Conservation (phyloP, 2,113 vertebrate species). For the Calypte anna region DNA sequence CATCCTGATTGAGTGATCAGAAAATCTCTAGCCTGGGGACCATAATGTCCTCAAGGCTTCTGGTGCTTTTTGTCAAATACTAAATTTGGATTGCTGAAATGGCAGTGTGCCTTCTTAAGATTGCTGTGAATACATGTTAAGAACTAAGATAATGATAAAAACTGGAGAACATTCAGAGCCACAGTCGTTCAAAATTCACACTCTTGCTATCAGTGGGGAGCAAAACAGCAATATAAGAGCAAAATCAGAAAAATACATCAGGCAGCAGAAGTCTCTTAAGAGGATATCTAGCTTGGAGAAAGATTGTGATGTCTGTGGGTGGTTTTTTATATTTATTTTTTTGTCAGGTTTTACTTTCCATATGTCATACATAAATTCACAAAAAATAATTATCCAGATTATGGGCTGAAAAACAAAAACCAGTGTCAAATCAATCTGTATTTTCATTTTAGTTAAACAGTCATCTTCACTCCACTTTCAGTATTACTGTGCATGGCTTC, state of each 20-base stretch:
- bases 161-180: background rate
- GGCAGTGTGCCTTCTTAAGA: background rate
- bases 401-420: background rate
- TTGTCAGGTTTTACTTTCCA: background rate
- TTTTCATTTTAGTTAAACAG: background rate
- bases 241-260: background rate
- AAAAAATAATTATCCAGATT: background rate
- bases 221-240: background rate
- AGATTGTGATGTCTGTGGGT: background rate
- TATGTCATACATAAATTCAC: background rate
- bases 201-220: background rate
- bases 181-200: background rate
- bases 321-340: background rate
- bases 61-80: background rate
- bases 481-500: background rate
- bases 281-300: background rate
- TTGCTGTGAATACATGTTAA: background rate
- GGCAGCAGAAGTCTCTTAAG: background rate
- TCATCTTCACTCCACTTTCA: background rate
- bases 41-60: fast-evolving
- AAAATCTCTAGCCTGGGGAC: background rate
- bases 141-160: background rate
- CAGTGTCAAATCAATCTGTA: background rate
- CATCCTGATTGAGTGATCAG: background rate
- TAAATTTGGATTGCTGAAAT: background rate